These are phyloP conservation scores for Lepidurus packardi DNA, from an alignment of 1,140 invertebrate species.

Conservation along the genomic window DNA sequence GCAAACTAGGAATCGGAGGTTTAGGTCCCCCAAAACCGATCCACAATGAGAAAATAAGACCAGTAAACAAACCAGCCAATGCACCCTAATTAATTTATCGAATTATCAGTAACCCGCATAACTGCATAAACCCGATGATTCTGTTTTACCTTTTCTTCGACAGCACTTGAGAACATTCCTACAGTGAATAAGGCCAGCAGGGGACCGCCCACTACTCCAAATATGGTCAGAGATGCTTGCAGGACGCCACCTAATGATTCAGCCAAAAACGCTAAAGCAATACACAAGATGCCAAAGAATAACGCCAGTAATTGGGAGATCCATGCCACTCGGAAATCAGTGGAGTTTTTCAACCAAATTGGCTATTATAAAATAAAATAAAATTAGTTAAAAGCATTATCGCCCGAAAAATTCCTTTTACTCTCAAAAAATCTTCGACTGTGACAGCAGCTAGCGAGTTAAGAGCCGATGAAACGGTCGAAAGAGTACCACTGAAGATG, in stretches of 20 bases:
- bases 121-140: slow-evolving; percentile 15
- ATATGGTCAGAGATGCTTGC: slow-evolving; percentile 67
- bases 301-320: slow-evolving; percentile 57
- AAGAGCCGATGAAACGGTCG: slow-evolving; percentile 74
- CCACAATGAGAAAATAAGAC: slow-evolving; percentile 68
- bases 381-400: slow-evolving; percentile 3
- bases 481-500: slow-evolving; percentile 76
- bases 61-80: slow-evolving; percentile 56
- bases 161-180: slow-evolving; percentile 62
- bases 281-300: slow-evolving; percentile 59
- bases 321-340: slow-evolving; percentile 29
- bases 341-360: slow-evolving; percentile 25
- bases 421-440: slow-evolving; percentile 70
- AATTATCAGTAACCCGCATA: slow-evolving; percentile 28
- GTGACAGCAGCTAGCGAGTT: slow-evolving; percentile 83
- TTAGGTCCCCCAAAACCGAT: slow-evolving; percentile 77
- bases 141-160: slow-evolving; percentile 51
- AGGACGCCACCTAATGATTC: slow-evolving; percentile 65
- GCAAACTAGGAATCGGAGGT: slow-evolving; percentile 53
- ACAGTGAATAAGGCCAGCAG: slow-evolving; percentile 70
- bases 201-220: slow-evolving; percentile 73
- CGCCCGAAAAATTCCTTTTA: slow-evolving; percentile 28
- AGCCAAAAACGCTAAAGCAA: slow-evolving; percentile 66
- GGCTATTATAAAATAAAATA: slow-evolving; percentile 18
- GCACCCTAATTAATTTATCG: slow-evolving; percentile 52